Conservation (phyloP, 2,797 vertebrate genomes). For the Lepidocolaptes lacrymiger region DNA sequence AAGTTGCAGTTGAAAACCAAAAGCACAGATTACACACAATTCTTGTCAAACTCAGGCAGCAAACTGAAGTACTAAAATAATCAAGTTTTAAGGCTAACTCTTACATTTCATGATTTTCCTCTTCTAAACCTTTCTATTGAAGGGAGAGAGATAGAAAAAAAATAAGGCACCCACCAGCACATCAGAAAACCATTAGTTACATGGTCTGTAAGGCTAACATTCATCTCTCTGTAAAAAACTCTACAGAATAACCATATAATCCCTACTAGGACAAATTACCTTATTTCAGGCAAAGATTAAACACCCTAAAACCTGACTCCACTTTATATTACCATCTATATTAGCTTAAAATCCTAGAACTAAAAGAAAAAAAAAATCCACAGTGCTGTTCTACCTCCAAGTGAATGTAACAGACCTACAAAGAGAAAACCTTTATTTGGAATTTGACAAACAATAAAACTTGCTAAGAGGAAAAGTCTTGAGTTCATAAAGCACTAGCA, state of each 20-base stretch:
- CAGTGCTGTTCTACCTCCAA: not conserved
- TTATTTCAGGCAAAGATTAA: not conserved
- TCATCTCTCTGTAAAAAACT: not conserved
- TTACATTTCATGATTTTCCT: not conserved
- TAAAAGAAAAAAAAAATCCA: not conserved
- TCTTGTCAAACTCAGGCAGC: not conserved
- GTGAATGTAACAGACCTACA: not conserved
- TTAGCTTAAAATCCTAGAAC: not conserved
- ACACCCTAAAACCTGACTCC: not conserved
- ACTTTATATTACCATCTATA: not conserved
- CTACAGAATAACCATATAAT: not conserved
- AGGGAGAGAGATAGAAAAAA: not conserved
- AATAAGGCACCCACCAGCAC: not conserved
- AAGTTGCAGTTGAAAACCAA: not conserved
- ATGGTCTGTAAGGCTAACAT: not conserved
- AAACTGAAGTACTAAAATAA: not conserved
- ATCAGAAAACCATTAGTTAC: not conserved
- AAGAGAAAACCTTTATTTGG: not conserved
- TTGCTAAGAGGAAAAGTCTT: not conserved
- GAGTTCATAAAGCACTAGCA: not conserved
- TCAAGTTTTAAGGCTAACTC: not conserved
- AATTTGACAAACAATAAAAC: not conserved
- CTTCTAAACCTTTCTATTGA: not conserved
- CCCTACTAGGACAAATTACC: not conserved
- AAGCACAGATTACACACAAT: not conserved